Evolutionary conservation across 1,140 invertebrate genomes (phyloP).

Genomic region (Drosophila lowei): DNA sequence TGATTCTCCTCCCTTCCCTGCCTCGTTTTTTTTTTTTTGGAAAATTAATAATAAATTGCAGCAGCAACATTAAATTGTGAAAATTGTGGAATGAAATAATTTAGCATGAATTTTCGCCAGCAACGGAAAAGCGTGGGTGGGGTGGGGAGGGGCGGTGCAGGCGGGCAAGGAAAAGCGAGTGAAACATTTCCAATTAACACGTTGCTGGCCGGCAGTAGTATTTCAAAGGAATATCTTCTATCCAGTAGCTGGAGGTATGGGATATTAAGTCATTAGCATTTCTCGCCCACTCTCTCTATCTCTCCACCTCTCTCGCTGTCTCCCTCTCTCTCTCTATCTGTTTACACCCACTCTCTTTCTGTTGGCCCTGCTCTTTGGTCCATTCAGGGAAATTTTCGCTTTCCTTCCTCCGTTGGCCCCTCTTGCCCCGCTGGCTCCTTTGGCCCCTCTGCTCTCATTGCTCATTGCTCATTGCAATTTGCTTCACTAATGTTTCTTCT

Average conservation of each 20-base stretch:
- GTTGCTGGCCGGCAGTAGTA: background rate
- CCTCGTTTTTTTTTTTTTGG: too few relatives aligned
- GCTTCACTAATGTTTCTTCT: conserved; percentile 59
- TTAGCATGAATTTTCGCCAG: conserved; percentile 16
- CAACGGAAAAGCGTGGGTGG: too few relatives aligned
- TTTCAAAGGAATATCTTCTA: conserved; percentile 43
- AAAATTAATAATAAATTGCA: conserved; percentile 28
- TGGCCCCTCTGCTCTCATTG: background rate
- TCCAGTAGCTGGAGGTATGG: conserved; percentile 4
- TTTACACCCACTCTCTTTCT: background rate
- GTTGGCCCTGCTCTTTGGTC: background rate
- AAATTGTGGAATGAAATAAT: conserved; percentile 37
- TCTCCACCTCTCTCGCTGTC: background rate
- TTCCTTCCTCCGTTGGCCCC: conserved; percentile 6
- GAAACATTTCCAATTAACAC: conserved; percentile 49
- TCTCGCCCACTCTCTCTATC: background rate
- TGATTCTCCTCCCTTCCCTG: too few relatives aligned
- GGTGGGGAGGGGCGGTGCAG: too few relatives aligned
- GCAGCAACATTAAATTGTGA: conserved; percentile 31
- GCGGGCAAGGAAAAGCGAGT: background rate
- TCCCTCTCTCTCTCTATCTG: background rate
- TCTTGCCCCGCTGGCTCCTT: background rate
- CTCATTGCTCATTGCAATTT: conserved; percentile 50
- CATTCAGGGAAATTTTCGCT: conserved; percentile 21
- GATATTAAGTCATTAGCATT: conserved; percentile 55